phyloP scores from a whole-genome alignment of 2,113 vertebrate species.

The Arenaria interpres region DNA sequence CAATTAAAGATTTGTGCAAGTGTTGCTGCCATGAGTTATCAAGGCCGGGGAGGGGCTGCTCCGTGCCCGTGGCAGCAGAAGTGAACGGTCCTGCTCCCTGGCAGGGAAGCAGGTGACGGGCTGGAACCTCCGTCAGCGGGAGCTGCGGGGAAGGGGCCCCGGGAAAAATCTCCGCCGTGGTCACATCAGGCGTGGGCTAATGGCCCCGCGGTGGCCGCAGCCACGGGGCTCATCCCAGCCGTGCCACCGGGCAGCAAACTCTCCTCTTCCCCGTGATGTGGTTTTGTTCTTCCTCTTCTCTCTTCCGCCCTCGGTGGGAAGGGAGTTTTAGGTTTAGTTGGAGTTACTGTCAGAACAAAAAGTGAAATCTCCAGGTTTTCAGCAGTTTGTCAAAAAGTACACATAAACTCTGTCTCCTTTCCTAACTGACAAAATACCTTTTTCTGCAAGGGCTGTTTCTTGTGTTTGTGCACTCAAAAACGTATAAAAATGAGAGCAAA shows the following conservation, averaged over 20 bases:
- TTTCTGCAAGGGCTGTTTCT: background rate
- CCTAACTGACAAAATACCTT: background rate
- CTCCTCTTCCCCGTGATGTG: background rate
- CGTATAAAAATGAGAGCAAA: background rate
- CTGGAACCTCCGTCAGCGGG: background rate
- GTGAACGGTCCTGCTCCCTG: conserved; percentile 48
- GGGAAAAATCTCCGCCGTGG: accelerated
- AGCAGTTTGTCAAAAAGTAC: background rate
- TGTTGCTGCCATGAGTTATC: conserved; percentile 78
- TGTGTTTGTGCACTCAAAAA: background rate
- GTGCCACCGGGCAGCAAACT: accelerated
- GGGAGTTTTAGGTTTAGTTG: background rate
- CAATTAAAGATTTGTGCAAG: conserved; percentile 84
- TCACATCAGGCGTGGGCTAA: accelerated
- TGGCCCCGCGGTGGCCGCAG: accelerated
- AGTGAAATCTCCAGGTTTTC: background rate
- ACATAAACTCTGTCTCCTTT: background rate
- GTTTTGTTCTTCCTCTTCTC: background rate
- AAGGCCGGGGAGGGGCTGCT: conserved; percentile 59
- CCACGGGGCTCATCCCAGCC: background rate
- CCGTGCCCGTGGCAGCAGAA: conserved; percentile 55
- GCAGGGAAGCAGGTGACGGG: conserved; percentile 55
- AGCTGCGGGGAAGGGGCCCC: background rate
- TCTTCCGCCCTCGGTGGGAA: background rate
- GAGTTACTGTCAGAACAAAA: background rate